Conservation (phyloP, 1,140 invertebrate genomes). For the Musca domestica region DNA sequence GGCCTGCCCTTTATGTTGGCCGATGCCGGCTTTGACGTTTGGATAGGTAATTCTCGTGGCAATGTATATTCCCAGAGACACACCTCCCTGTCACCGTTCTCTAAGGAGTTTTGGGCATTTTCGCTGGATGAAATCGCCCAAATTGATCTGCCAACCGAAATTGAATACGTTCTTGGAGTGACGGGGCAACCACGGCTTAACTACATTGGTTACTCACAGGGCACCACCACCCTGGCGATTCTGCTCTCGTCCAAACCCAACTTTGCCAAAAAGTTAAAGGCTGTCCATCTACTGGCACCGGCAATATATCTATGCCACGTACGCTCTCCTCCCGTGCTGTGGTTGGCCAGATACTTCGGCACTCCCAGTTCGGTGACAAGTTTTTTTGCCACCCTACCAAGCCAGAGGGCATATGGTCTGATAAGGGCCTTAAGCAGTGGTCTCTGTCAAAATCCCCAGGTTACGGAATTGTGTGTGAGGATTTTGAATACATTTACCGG, state of each 20-base stretch:
- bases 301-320: conserved; percentile 55
- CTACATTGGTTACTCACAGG: conserved; percentile 67
- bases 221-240: conserved; percentile 61
- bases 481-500: no score
- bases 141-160: conserved; percentile 59
- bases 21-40: conserved; percentile 58
- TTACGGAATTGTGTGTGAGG: no score
- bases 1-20: no score
- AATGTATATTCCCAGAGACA: conserved; percentile 65
- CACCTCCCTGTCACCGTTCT: conserved; percentile 31
- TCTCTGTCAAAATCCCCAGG: no score
- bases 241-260: conserved; percentile 57
- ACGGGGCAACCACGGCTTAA: conserved; percentile 56
- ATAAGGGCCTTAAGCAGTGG: no score
- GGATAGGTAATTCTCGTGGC: conserved; percentile 62
- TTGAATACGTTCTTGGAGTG: conserved; percentile 57
- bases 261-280: conserved; percentile 60
- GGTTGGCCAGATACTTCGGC: no score
- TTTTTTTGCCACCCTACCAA: no score
- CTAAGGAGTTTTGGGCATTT: conserved; percentile 56
- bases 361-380: no score
- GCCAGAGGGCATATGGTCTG: no score
- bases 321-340: no score
- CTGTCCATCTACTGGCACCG: conserved; percentile 60
- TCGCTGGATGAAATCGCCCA: conserved; percentile 66